These are phyloP conservation scores for Semaprochilodus insignis DNA, from an alignment of 2,797 vertebrate genomes.

Conservation along the genomic window DNA sequence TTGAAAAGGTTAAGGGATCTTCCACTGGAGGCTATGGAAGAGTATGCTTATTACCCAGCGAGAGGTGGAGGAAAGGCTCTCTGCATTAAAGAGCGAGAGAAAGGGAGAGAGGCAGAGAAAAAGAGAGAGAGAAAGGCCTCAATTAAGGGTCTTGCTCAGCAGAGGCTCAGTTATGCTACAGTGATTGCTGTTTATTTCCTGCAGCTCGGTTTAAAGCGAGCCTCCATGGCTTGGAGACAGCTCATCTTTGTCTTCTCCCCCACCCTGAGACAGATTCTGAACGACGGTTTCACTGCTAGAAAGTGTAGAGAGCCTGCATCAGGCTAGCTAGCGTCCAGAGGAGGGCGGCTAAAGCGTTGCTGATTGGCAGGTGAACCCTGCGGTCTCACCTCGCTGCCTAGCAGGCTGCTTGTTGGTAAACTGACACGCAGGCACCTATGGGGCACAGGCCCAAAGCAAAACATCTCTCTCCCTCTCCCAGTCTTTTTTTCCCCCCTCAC, in stretches of 20 bases:
- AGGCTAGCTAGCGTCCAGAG: constrained; percentile 54
- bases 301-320: constrained; percentile 55
- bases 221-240: constrained; percentile 52
- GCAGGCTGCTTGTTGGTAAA: constrained; percentile 61
- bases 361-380: constrained; percentile 65
- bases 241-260: constrained; percentile 41
- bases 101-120: constrained; percentile 23
- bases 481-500: not conserved
- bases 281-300: constrained; percentile 53
- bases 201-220: constrained; percentile 50
- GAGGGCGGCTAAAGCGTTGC: constrained; percentile 48
- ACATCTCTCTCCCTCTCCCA: constrained; percentile 51
- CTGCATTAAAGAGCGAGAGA: constrained; percentile 47
- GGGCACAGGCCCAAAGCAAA: constrained; percentile 51
- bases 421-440: constrained; percentile 55
- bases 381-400: constrained; percentile 60
- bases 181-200: constrained; percentile 70
- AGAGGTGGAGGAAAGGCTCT: constrained; percentile 40
- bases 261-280: constrained; percentile 50
- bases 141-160: constrained; percentile 63
- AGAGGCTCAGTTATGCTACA: constrained; percentile 63
- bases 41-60: constrained; percentile 50
- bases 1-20: constrained; percentile 31
- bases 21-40: constrained; percentile 40
- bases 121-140: constrained; percentile 50